A percentile compares a stretch with the other conserved stretches of the same genome.
Evolutionary conservation across 2,888 invertebrate genomes (phyloP).

Genomic region (Limnephilus marmoratus): DNA sequence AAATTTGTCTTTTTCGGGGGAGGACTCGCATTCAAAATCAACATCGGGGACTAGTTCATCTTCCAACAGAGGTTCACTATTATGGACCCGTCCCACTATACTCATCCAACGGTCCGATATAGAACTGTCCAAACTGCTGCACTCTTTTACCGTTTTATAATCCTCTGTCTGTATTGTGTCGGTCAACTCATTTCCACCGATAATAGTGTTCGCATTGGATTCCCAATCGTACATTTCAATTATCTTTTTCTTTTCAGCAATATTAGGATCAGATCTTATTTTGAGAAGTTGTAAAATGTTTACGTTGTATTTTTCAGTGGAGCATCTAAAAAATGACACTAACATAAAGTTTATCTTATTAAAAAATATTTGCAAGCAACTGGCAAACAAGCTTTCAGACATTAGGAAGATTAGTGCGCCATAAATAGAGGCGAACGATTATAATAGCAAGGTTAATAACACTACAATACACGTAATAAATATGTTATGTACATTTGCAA

Average conservation of each 20-base stretch:
- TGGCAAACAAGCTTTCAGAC: neutral
- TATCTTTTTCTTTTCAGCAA: slow-evolving; percentile 26
- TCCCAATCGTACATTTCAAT: slow-evolving; percentile 57
- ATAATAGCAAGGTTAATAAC: neutral
- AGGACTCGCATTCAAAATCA: slow-evolving; percentile 45
- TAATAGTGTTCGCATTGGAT: slow-evolving; percentile 8
- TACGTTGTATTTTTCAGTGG: neutral
- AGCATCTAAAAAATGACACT: slow-evolving; percentile 51
- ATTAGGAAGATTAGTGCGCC: neutral
- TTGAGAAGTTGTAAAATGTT: slow-evolving; percentile 25
- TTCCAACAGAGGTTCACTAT: slow-evolving; percentile 57
- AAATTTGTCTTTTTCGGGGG: slow-evolving; percentile 54
- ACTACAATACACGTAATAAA: neutral
- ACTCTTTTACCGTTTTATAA: neutral
- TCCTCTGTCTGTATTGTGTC: neutral
- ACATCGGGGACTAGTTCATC: slow-evolving; percentile 54
- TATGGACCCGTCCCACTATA: slow-evolving; percentile 37
- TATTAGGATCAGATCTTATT: slow-evolving; percentile 45
- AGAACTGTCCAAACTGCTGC: slow-evolving; percentile 21
- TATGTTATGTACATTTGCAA: slow-evolving; percentile 25
- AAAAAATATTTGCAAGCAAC: slow-evolving; percentile 23
- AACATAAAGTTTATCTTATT: slow-evolving; percentile 26
- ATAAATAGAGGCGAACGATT: neutral
- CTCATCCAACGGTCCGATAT: slow-evolving; percentile 52
- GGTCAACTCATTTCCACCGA: neutral